Base-by-base conservation (phyloP, 2,797 vertebrate genomes). In the Dermochelys coriacea region DNA sequence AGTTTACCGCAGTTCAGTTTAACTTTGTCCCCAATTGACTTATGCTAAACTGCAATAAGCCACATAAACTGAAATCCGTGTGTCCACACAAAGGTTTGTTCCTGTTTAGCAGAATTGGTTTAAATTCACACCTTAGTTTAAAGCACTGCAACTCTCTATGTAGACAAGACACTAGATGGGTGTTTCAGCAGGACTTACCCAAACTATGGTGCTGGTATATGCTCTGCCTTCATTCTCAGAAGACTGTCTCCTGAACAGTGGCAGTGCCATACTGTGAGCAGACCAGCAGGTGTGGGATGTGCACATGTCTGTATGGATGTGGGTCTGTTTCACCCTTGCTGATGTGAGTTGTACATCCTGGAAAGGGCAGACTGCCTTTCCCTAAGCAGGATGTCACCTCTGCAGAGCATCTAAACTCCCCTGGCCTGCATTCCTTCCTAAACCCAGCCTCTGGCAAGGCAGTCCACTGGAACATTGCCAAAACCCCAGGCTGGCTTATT, bases 401-500 rank as follows among this genome's bases (percentile, higher is more conserved):
- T 31, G 80, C 14, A 31, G 14, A 78, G 47, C 47, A 47, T 16
- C 27, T 27, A 45, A 25, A 74, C 12, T 12, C 25, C 41, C 12
- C 27, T 75, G 74, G 74, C 41, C 12, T 75, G 41, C 12, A 15
- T 45, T 68, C 74, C 23, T 75, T 29, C 45, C 25, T 51, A 31
- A 49, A n/a, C 31, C 77, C 49, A 47, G 49, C 49, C 11, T 18
- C 5, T 11, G 49, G 37, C 64, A 68, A 19, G 29, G 55, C 27
- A 82, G 41, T 45, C 0, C n/a, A 5, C 71, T 37, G 34, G 34
- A 37, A 37, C 3, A 64, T 68, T 37, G n/a, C 19, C 37, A 37
- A 41, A 23, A 11, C 3, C 21, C 37, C 64, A 23, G 1, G 1
- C 49, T 0, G 0, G 5, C 52, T 49, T 5, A 0, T 80, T 57